These are phyloP conservation scores for Chelon labrosus DNA, from an alignment of 2,797 vertebrate species.

Conservation along the genomic window DNA sequence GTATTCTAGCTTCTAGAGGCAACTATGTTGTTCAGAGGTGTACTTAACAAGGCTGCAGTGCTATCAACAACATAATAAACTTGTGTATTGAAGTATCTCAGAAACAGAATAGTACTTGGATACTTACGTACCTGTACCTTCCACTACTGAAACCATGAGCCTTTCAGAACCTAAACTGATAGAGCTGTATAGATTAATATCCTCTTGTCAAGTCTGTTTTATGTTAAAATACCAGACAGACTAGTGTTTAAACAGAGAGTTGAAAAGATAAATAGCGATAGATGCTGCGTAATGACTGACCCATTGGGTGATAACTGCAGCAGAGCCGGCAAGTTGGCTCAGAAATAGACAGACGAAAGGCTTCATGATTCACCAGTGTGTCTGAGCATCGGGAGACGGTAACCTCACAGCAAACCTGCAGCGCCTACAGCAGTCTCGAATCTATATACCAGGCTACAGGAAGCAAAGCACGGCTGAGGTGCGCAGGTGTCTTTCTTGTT, in stretches of 20 bases:
- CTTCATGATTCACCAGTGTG: slow-evolving; percentile 45
- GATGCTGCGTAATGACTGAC: slow-evolving; percentile 21
- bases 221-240: neutral
- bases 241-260: neutral
- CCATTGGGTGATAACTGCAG: slow-evolving; percentile 8
- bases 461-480: neutral
- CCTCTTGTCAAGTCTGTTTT: neutral
- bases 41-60: too few species aligned
- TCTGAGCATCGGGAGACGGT: slow-evolving; percentile 57
- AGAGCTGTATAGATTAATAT: neutral
- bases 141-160: too few species aligned
- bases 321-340: slow-evolving; percentile 26
- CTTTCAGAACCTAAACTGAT: too few species aligned
- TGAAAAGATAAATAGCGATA: neutral
- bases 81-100: too few species aligned
- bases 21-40: too few species aligned
- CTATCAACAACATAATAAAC: too few species aligned
- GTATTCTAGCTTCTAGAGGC: too few species aligned
- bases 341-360: slow-evolving; percentile 30
- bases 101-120: too few species aligned
- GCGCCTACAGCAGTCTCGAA: slow-evolving; percentile 4
- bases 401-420: slow-evolving; percentile 20
- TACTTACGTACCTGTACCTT: too few species aligned
- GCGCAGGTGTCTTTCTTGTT: neutral
- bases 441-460: neutral